Evolutionary conservation across 2,113 vertebrate genomes (phyloP).

Genomic region (Columbina picui): DNA sequence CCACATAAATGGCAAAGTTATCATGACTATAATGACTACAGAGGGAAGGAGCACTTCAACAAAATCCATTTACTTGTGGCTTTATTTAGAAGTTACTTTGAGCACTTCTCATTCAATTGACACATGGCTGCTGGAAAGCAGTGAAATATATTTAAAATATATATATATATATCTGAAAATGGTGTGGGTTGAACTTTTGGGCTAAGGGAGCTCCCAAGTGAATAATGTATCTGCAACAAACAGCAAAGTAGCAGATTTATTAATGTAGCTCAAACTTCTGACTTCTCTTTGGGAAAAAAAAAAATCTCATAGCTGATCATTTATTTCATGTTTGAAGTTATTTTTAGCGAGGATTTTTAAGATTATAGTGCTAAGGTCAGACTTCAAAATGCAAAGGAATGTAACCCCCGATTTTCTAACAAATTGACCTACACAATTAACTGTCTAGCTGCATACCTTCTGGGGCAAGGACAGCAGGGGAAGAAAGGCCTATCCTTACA

Average conservation of each 20-base stretch:
- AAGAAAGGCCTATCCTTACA: not conserved
- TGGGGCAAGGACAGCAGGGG: not conserved
- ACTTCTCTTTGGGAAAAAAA: not conserved
- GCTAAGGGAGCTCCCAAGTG: not conserved
- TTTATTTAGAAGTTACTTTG: not conserved
- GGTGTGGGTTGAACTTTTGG: too few relatives aligned
- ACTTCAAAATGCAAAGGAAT: constrained; percentile 23
- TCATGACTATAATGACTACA: too few relatives aligned
- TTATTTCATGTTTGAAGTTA: constrained; percentile 24
- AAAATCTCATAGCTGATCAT: not conserved
- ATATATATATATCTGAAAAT: too few relatives aligned
- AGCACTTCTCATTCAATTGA: not conserved
- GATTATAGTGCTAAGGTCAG: constrained; percentile 21
- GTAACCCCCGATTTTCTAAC: constrained; percentile 26
- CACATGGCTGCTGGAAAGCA: not conserved
- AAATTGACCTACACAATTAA: not conserved
- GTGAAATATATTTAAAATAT: not conserved
- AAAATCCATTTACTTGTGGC: not conserved
- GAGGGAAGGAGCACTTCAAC: not conserved
- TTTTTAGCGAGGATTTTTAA: constrained; percentile 38
- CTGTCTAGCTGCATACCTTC: not conserved
- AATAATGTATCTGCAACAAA: not conserved
- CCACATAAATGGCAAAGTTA: not conserved
- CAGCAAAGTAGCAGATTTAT: not conserved
- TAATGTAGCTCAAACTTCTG: not conserved